These are phyloP conservation scores for Ectropis crepuscularia DNA, from an alignment of 2,888 invertebrate species.

Conservation along the genomic window DNA sequence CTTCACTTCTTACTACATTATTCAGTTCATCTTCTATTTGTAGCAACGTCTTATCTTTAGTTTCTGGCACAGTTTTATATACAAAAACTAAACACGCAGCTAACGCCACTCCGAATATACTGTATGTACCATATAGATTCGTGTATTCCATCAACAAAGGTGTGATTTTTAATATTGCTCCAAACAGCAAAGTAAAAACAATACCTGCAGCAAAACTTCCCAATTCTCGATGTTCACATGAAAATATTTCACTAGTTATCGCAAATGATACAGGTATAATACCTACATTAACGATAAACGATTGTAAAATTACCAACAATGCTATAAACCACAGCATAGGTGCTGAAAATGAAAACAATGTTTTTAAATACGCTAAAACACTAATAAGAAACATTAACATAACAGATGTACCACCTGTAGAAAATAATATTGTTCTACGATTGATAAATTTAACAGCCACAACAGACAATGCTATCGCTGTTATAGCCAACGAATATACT, in stretches of 20 bases:
- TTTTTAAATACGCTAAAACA: slow-evolving; percentile 45
- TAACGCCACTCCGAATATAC: slow-evolving; percentile 47
- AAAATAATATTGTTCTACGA: slow-evolving; percentile 51
- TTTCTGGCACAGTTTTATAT: slow-evolving; percentile 55
- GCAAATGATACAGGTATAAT: slow-evolving; percentile 51
- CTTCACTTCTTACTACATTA: slow-evolving; percentile 18
- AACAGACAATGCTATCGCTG: slow-evolving; percentile 46
- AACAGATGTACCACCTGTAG: slow-evolving; percentile 44
- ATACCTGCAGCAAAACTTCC: slow-evolving; percentile 50
- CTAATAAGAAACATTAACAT: slow-evolving; percentile 50
- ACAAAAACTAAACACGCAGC: slow-evolving; percentile 46
- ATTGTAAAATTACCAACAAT: slow-evolving; percentile 48
- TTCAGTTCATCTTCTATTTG: slow-evolving; percentile 57
- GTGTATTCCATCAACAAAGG: slow-evolving; percentile 50
- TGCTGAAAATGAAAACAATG: slow-evolving; percentile 27
- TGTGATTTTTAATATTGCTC: slow-evolving; percentile 50
- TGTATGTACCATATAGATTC: slow-evolving; percentile 51
- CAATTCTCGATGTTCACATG: slow-evolving; percentile 54
- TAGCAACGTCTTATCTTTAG: slow-evolving; percentile 56
- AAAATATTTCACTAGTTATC: slow-evolving; percentile 55
- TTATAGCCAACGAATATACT: slow-evolving; percentile 48
- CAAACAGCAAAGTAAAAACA: slow-evolving; percentile 50
- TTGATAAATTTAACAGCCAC: slow-evolving; percentile 46
- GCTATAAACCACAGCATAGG: slow-evolving; percentile 48
- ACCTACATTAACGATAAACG: slow-evolving; percentile 48